Percentiles rank a stretch among this genome's conserved stretches.
Conservation (phyloP, 2,888 invertebrate species). For the Teleogryllus oceanicus region DNA sequence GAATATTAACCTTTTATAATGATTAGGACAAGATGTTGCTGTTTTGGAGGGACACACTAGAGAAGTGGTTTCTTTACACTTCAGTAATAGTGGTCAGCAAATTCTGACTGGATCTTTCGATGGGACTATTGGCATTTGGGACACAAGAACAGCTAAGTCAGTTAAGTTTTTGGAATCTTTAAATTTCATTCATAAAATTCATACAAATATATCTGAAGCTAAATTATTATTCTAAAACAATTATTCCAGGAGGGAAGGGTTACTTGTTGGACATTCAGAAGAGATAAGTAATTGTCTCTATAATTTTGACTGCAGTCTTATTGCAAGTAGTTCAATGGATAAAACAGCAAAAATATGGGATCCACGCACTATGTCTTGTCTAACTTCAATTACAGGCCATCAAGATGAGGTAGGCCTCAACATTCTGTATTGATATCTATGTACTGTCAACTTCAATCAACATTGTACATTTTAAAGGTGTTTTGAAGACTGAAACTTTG, state of each 20-base stretch:
- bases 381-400: constrained; percentile 60
- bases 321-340: constrained; percentile 69
- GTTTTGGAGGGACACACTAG: constrained; percentile 66
- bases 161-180: constrained; percentile 29
- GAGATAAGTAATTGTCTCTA: constrained; percentile 68
- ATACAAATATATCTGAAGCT: background rate
- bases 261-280: constrained; percentile 60
- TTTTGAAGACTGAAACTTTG: no score
- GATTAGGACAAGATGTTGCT: constrained; percentile 58
- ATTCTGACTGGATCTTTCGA: constrained; percentile 79
- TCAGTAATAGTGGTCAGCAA: constrained; percentile 63
- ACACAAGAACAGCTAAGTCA: constrained; percentile 62
- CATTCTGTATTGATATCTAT: background rate
- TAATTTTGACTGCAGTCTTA: constrained; percentile 62
- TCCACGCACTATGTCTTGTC: constrained; percentile 54
- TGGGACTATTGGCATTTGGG: constrained; percentile 71
- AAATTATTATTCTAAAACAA: background rate
- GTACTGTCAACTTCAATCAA: no score
- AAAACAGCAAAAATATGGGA: constrained; percentile 71
- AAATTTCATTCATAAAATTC: no score
- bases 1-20: constrained; percentile 24
- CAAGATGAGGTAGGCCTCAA: constrained; percentile 55
- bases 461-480: no score
- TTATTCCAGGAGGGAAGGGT: constrained; percentile 53
- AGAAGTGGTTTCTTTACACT: constrained; percentile 71